These are phyloP conservation scores for Cataglyphis cursor DNA, from an alignment of 2,888 invertebrate genomes.

Conservation along the genomic window DNA sequence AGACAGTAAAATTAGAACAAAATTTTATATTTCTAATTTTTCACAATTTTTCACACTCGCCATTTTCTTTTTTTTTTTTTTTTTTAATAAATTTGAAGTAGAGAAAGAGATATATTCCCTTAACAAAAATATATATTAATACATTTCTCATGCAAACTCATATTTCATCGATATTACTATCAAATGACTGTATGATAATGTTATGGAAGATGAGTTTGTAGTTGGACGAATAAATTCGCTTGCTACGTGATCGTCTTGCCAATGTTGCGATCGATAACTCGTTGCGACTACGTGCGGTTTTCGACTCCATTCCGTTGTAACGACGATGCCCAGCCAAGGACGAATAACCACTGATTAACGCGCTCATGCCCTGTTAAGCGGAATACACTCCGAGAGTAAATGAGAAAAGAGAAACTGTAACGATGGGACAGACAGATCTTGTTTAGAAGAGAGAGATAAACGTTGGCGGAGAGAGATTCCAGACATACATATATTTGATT, in stretches of 20 bases:
- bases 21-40: neutral
- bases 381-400: slow-evolving; percentile 31
- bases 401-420: slow-evolving; percentile 45
- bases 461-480: neutral
- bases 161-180: slow-evolving; percentile 26
- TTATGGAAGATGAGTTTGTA: slow-evolving; percentile 36
- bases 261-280: slow-evolving; percentile 59
- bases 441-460: slow-evolving; percentile 22
- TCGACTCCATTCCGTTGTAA: slow-evolving; percentile 47
- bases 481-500: neutral
- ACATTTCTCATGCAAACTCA: slow-evolving; percentile 17
- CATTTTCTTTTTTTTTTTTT: neutral
- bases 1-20: neutral
- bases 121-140: slow-evolving; percentile 11
- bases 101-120: neutral
- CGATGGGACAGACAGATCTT: slow-evolving; percentile 29
- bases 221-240: slow-evolving; percentile 60
- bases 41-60: neutral
- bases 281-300: slow-evolving; percentile 49
- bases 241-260: slow-evolving; percentile 65
- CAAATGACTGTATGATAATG: slow-evolving; percentile 45
- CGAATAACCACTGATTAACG: slow-evolving; percentile 60
- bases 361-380: slow-evolving; percentile 48
- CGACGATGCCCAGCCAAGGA: slow-evolving; percentile 39
- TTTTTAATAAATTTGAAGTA: neutral